Evolutionary conservation across 2,113 vertebrate genomes (phyloP), one percentile per base, ranked within the genome.

Genomic region (Sclerurus mexicanus): DNA sequence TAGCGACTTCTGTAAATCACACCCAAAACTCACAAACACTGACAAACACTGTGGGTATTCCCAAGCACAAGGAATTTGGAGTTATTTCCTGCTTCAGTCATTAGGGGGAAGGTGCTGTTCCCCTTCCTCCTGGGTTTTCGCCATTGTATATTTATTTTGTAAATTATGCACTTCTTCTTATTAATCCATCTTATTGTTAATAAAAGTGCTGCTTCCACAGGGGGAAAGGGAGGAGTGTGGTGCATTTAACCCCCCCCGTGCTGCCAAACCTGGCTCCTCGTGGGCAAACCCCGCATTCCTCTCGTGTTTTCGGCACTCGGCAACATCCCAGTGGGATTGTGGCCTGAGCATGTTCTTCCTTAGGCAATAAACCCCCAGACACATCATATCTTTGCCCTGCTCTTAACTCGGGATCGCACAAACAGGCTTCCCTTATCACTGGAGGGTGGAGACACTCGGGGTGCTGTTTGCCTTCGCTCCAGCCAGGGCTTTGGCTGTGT

Each of bases 301-400:
- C 79, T 88, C 75, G 39, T 69, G 86, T 74, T 94, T 89, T 25
- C 30, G 89, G 72, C 50, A 62, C 76, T 93, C 9, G 23, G 80
- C 85, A 37, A 73, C 79, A 93, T 56, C 96, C 60, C 20, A 59
- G 77, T 35, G 50, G 90, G 93, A 52, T 18, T 85, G 88, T 46
- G 3, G 62, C 35, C 71, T 12, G 44, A 28, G 14, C 40, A 13
- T 27, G 21, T 91, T 86, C 81, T 64, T 93, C 81, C 35, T 66
- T 30, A 67, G 90, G 95, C 89, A 92, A 87, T 97, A 96, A 97
- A 97, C 59, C 72, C 67, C 18, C 90, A 86, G 78, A 93, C 55
- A 20, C 77, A 56, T 47, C 56, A 4, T 67, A 35, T 72, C 82
- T 93, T 37, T 95, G 95, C 75, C 64, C 89, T 55, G 74, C 80